These are phyloP conservation scores for Amphipyra tragopoginis DNA, from an alignment of 2,888 invertebrate genomes.

Conservation along the genomic window DNA sequence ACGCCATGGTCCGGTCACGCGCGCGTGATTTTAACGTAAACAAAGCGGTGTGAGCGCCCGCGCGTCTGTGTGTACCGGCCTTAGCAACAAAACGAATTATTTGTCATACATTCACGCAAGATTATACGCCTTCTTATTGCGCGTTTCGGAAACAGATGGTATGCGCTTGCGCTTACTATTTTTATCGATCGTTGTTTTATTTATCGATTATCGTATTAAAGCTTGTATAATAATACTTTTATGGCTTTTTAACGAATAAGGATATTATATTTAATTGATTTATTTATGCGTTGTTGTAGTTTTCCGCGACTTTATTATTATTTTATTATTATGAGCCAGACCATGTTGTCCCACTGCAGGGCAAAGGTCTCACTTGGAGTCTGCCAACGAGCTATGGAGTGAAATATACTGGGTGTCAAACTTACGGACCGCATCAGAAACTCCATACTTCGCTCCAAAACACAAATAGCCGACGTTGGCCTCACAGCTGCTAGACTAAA, in stretches of 20 bases:
- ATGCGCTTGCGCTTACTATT: slow-evolving; percentile 21
- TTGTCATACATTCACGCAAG: slow-evolving; percentile 65
- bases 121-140: slow-evolving; percentile 42
- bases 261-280: slow-evolving; percentile 2
- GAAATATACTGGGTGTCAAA: too few relatives aligned
- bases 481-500: too few relatives aligned
- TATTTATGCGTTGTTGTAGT: background rate
- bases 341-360: too few relatives aligned
- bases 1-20: slow-evolving; percentile 77
- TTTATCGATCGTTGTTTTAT: slow-evolving; percentile 16
- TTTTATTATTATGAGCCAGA: too few relatives aligned
- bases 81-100: slow-evolving; percentile 71
- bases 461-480: too few relatives aligned
- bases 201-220: slow-evolving; percentile 11
- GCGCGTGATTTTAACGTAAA: slow-evolving; percentile 86
- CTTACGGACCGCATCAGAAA: too few relatives aligned
- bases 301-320: too few relatives aligned
- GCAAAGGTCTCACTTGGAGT: too few relatives aligned
- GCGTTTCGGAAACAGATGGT: slow-evolving; percentile 31
- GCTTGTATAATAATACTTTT: slow-evolving; percentile 6
- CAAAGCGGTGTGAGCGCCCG: slow-evolving; percentile 61
- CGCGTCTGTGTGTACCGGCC: slow-evolving; percentile 64
- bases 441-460: too few relatives aligned
- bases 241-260: background rate
- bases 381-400: too few relatives aligned